Conservation (phyloP, 2,113 vertebrate genomes). For the Nothocercus nigrocapillus region DNA sequence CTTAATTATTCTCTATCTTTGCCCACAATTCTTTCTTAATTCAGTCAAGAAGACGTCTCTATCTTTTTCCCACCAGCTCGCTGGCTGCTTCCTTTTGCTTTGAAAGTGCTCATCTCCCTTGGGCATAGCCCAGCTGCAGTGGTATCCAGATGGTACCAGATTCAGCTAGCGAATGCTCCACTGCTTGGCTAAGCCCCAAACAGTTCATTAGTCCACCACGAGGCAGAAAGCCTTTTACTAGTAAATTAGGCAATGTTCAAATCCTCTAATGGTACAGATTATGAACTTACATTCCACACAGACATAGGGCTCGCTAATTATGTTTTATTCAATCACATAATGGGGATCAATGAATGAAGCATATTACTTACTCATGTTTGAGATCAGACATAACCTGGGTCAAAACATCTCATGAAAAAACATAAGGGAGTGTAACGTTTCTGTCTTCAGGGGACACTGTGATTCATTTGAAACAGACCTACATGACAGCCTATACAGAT, state of each 20-base stretch:
- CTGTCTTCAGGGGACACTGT: accelerated
- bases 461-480: not conserved
- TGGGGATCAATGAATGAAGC: accelerated
- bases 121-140: too few species aligned
- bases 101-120: accelerated
- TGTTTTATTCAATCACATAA: not conserved
- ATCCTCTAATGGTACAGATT: accelerated
- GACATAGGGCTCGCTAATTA: not conserved
- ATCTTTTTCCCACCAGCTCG: accelerated
- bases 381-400: not conserved
- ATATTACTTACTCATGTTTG: accelerated
- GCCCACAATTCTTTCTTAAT: not conserved
- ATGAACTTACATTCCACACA: accelerated
- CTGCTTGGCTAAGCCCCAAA: accelerated
- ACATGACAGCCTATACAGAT: accelerated
- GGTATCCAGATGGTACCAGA: accelerated
- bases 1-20: not conserved
- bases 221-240: not conserved
- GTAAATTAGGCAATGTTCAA: accelerated
- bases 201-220: accelerated
- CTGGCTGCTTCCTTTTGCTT: not conserved
- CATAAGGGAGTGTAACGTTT: accelerated
- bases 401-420: accelerated
- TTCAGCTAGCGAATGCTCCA: accelerated
- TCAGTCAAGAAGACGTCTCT: accelerated